Evolutionary conservation across 1,140 invertebrate species (phyloP).

Genomic region (Episyrphus balteatus): DNA sequence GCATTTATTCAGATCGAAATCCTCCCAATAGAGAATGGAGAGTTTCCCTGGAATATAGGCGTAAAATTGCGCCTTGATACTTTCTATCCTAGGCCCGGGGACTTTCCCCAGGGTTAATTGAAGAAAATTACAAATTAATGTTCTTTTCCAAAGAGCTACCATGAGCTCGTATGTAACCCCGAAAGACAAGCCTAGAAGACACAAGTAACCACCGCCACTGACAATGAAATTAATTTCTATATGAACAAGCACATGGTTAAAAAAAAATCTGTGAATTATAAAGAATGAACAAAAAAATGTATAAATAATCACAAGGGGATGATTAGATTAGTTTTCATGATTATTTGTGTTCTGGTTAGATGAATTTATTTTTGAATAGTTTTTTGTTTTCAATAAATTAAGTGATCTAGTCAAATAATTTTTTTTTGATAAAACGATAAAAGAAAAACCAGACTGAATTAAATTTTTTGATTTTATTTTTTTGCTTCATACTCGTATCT

Average conservation of each 20-base stretch:
- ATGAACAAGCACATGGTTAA: conserved; percentile 6
- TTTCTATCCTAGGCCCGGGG: conserved; percentile 37
- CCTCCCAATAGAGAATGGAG: conserved; percentile 21
- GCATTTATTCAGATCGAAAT: conserved; percentile 14
- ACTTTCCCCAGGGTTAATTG: conserved; percentile 33
- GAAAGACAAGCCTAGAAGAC: conserved; percentile 34
- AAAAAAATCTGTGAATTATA: conserved; percentile 26
- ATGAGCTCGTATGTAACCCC: conserved; percentile 36
- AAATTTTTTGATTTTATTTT: too few species aligned
- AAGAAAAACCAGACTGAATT: too few species aligned
- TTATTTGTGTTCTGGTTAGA: too few species aligned
- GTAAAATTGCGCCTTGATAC: conserved; percentile 30
- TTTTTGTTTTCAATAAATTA: too few species aligned
- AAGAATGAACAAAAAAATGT: not conserved
- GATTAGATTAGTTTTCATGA: too few species aligned
- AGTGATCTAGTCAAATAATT: too few species aligned
- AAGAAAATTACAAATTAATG: too few species aligned
- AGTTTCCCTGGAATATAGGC: conserved; percentile 31
- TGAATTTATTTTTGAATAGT: too few species aligned
- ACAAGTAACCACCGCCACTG: conserved; percentile 12
- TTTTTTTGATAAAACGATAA: too few species aligned
- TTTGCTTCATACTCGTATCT: conserved; percentile 58
- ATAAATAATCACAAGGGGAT: too few species aligned
- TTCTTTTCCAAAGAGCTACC: conserved; percentile 21
- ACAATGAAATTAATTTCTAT: conserved; percentile 3